phyloP scores from a whole-genome alignment of 1,140 invertebrate genomes.

The Papilio dardanus region DNA sequence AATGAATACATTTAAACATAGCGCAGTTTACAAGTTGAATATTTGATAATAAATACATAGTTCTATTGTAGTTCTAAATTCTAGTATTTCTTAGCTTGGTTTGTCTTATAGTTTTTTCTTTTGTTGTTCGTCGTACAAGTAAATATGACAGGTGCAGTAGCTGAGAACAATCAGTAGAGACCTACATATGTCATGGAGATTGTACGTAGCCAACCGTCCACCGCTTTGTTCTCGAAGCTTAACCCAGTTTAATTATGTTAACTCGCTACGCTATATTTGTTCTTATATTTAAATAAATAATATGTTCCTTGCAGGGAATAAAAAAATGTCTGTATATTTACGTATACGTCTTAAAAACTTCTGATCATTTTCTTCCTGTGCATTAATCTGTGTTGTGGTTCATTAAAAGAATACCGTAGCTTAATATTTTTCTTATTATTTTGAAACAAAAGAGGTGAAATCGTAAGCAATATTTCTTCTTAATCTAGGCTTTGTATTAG shows the following conservation, averaged over 20 bases:
- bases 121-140: neutral
- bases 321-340: too few species aligned
- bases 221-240: slow-evolving; percentile 16
- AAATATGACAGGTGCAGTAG: slow-evolving; percentile 4
- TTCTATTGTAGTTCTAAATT: neutral
- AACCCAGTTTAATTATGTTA: slow-evolving; percentile 23
- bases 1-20: neutral
- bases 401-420: neutral
- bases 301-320: too few species aligned
- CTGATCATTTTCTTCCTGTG: too few species aligned
- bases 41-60: neutral
- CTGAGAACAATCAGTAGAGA: slow-evolving; percentile 4
- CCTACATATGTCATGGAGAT: slow-evolving; percentile 5
- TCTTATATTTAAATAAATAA: neutral
- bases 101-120: neutral
- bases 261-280: neutral
- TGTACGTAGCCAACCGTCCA: neutral
- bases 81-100: neutral
- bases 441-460: neutral
- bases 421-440: neutral
- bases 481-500: slow-evolving; percentile 61
- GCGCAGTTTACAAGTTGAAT: neutral
- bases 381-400: too few species aligned
- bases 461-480: slow-evolving; percentile 38
- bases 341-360: too few species aligned